phyloP scores from a whole-genome alignment of 2,113 vertebrate species.

The Xerus inauris region DNA sequence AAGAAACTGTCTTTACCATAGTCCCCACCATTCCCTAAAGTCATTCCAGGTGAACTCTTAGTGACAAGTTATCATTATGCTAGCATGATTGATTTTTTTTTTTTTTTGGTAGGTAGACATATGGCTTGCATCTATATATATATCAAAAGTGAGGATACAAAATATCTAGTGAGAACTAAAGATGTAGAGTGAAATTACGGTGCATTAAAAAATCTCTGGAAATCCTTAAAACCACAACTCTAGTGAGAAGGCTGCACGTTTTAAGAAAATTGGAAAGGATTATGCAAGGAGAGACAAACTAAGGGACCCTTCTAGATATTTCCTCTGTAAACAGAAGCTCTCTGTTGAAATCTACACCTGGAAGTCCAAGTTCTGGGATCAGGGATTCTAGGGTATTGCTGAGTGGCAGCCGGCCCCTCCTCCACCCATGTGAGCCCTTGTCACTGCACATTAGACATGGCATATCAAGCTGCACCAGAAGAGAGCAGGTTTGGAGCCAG shows the following conservation, averaged over 20 bases:
- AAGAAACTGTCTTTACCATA: neutral
- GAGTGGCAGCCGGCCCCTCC: neutral
- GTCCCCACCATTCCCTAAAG: neutral
- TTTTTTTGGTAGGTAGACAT: neutral
- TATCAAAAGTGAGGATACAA: neutral
- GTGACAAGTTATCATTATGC: neutral
- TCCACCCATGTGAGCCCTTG: neutral
- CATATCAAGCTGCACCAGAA: slow-evolving; percentile 37
- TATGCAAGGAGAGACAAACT: neutral
- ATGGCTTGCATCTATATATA: neutral
- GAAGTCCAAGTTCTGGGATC: neutral
- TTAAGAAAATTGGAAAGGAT: neutral
- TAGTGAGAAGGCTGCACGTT: neutral
- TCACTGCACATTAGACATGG: slow-evolving; percentile 52
- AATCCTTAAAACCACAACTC: neutral
- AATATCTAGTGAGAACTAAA: neutral
- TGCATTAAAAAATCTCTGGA: too few relatives aligned
- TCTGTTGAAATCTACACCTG: neutral
- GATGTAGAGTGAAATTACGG: too few relatives aligned
- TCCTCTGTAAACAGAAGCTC: neutral
- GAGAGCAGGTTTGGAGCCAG: slow-evolving; percentile 57
- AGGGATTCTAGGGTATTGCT: neutral
- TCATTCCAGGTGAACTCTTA: neutral
- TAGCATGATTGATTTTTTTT: neutral
- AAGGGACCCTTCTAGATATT: neutral